A percentile compares a stretch with the other conserved stretches of the same genome.
Conservation (phyloP, 2,113 vertebrate species). For the Paramisgurnus dabryanus region DNA sequence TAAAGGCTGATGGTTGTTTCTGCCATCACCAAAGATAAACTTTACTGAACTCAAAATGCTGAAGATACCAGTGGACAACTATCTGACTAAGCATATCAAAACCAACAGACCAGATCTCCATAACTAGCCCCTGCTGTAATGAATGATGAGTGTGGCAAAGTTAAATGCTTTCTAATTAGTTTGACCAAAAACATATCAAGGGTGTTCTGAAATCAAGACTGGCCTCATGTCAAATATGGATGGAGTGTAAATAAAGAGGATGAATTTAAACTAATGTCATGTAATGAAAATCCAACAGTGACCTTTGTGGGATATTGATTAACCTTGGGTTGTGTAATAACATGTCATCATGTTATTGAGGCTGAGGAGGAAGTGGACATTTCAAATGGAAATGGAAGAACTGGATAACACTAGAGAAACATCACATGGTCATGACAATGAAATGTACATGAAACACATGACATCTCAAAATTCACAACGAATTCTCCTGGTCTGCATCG, state of each 20-base stretch:
- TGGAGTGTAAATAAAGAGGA: background rate
- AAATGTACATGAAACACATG: slow-evolving; percentile 5
- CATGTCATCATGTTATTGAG: background rate
- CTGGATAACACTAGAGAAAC: background rate
- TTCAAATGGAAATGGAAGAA: slow-evolving; percentile 6
- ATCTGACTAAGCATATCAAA: background rate
- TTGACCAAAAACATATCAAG: background rate
- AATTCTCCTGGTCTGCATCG: background rate
- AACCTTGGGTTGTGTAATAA: background rate
- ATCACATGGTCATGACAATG: slow-evolving; percentile 13
- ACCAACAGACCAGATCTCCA: background rate
- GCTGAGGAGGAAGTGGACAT: slow-evolving; percentile 6
- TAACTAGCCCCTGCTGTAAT: background rate
- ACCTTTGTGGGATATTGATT: background rate
- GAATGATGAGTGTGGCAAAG: background rate
- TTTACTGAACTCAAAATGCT: background rate
- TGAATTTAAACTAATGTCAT: slow-evolving; percentile 12
- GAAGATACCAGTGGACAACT: background rate
- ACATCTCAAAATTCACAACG: background rate
- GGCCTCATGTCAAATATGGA: background rate
- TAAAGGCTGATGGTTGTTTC: background rate
- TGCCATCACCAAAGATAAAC: background rate
- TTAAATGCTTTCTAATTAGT: background rate
- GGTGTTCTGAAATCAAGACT: background rate
- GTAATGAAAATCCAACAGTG: slow-evolving; percentile 23